These are phyloP conservation scores for Laupala kohalensis DNA, from an alignment of 1,140 invertebrate species.

Conservation along the genomic window DNA sequence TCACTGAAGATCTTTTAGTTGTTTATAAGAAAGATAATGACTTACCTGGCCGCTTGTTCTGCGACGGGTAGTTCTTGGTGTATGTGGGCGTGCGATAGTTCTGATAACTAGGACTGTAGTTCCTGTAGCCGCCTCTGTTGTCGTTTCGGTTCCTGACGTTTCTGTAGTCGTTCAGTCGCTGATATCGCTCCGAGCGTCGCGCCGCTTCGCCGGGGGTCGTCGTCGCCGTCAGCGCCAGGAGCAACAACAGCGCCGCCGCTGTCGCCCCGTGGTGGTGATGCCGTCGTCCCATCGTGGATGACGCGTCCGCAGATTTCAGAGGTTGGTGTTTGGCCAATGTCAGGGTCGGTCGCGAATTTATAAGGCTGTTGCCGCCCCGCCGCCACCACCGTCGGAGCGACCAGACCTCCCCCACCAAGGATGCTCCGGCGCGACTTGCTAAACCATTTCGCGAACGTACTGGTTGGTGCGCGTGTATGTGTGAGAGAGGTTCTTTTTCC, in stretches of 20 bases:
- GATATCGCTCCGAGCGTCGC: neutral
- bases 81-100: neutral
- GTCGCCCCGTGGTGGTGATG: too few relatives aligned
- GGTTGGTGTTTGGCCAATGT: neutral
- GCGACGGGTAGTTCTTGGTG: too few relatives aligned
- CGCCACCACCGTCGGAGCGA: too few relatives aligned
- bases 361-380: neutral
- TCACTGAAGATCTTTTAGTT: too few relatives aligned
- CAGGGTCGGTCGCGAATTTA: neutral
- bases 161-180: neutral
- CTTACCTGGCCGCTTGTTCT: too few relatives aligned
- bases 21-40: too few relatives aligned
- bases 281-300: too few relatives aligned
- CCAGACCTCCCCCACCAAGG: neutral
- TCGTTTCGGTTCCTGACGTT: neutral
- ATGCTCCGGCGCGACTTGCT: neutral
- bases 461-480: neutral
- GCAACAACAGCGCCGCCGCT: neutral
- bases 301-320: neutral
- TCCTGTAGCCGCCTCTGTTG: neutral
- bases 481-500: neutral
- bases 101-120: neutral
- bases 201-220: too few relatives aligned
- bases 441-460: neutral
- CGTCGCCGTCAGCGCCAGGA: neutral